A percentile compares a stretch with the other conserved stretches of the same genome.
These are phyloP conservation scores for Stegodyphus dumicola DNA, from an alignment of 1,140 invertebrate species.

Conservation along the genomic window DNA sequence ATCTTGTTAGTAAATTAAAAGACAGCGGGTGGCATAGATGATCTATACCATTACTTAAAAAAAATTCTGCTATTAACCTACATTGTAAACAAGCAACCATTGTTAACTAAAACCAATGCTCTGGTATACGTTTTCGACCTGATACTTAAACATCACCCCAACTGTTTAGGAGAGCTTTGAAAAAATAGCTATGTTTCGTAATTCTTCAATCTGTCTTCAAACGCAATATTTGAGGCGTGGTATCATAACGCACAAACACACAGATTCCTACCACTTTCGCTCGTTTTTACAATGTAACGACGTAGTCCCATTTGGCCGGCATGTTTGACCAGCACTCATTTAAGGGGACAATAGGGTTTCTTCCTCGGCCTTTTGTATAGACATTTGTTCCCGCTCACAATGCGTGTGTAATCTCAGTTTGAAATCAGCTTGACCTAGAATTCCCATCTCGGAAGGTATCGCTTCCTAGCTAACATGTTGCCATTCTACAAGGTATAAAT, in stretches of 20 bases:
- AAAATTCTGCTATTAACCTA: slow-evolving; percentile 28
- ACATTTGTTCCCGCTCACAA: slow-evolving; percentile 47
- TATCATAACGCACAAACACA: slow-evolving; percentile 11
- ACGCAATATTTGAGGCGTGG: slow-evolving; percentile 32
- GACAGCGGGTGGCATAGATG: no score
- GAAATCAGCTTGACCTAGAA: slow-evolving; percentile 53
- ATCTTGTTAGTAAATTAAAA: no score
- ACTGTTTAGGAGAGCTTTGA: neutral
- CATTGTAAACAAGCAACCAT: neutral
- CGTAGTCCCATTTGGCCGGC: slow-evolving; percentile 29
- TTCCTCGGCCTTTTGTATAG: slow-evolving; percentile 30
- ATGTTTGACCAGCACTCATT: slow-evolving; percentile 49
- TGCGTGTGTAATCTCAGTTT: slow-evolving; percentile 41
- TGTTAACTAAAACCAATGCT: slow-evolving; percentile 35
- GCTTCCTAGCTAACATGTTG: slow-evolving; percentile 37
- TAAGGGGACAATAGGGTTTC: slow-evolving; percentile 46
- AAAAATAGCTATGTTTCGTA: slow-evolving; percentile 28
- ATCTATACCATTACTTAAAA: neutral
- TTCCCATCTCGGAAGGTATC: slow-evolving; percentile 42
- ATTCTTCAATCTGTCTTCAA: neutral
- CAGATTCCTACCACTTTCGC: neutral
- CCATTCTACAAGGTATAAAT: slow-evolving; percentile 42
- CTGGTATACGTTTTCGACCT: slow-evolving; percentile 17
- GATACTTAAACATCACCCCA: slow-evolving; percentile 11
- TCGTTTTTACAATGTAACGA: neutral